Percentiles rank a stretch among this genome's conserved stretches.
Evolutionary conservation across 1,140 invertebrate genomes (phyloP).

Genomic region (Probaryconus sp.): DNA sequence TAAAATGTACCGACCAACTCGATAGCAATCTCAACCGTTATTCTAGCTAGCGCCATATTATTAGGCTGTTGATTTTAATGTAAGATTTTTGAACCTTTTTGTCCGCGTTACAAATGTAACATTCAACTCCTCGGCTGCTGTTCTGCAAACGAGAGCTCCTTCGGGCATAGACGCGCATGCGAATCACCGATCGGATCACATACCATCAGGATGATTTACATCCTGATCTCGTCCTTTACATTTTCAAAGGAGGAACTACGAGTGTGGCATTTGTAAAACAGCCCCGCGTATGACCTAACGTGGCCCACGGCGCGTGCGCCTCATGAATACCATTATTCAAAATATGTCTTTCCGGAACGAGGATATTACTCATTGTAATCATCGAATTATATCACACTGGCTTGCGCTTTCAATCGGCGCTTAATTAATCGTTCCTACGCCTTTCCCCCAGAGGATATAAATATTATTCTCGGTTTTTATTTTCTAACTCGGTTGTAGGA

Average conservation of each 20-base stretch:
- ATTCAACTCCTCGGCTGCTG: constrained; percentile 45
- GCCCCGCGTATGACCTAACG: constrained; percentile 10
- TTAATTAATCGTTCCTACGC: too few relatives aligned
- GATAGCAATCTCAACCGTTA: constrained; percentile 45
- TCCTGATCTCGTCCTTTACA: constrained; percentile 45
- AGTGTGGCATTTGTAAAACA: constrained; percentile 58
- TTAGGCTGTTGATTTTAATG: constrained; percentile 37
- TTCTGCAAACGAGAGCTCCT: constrained; percentile 44
- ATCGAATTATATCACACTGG: constrained; percentile 1
- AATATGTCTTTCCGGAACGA: constrained; percentile 62
- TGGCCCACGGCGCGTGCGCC: constrained; percentile 34
- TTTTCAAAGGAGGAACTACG: constrained; percentile 44
- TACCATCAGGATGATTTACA: constrained; percentile 54
- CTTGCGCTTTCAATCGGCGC: background rate
- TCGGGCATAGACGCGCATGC: constrained; percentile 36
- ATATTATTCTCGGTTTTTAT: too few relatives aligned
- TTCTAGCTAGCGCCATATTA: constrained; percentile 51
- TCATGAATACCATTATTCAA: constrained; percentile 67
- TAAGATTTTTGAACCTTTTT: constrained; percentile 1
- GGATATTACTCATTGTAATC: constrained; percentile 23
- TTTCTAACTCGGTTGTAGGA: too few relatives aligned
- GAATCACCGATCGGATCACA: constrained; percentile 47
- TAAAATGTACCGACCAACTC: constrained; percentile 2
- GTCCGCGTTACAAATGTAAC: constrained; percentile 52
- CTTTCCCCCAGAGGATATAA: too few relatives aligned